These are phyloP conservation scores for Augochlorella aurata DNA, from an alignment of 2,888 invertebrate species.

Conservation along the genomic window DNA sequence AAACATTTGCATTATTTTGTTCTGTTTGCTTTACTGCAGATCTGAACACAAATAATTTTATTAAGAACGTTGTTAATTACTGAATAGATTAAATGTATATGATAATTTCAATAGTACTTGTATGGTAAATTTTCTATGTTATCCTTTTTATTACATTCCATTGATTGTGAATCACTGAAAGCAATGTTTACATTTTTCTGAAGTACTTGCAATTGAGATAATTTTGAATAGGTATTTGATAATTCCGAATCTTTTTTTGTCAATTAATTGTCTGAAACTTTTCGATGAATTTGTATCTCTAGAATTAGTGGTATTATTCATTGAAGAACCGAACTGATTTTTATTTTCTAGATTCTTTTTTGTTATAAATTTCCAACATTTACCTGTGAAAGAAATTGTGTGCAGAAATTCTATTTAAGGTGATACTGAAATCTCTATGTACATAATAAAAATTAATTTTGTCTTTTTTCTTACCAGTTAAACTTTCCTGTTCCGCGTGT, in stretches of 20 bases:
- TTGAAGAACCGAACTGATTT: constrained; percentile 19
- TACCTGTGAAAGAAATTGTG: constrained; percentile 15
- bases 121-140: constrained; percentile 37
- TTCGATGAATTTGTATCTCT: constrained; percentile 1
- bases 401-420: constrained; percentile 46
- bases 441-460: constrained; percentile 9
- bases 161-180: constrained; percentile 20
- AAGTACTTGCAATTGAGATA: constrained; percentile 18
- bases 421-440: constrained; percentile 55
- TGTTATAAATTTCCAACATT: constrained; percentile 34
- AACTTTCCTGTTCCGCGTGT: constrained; percentile 58
- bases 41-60: constrained; percentile 47
- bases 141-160: constrained; percentile 29
- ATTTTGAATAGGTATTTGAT: constrained; percentile 28
- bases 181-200: constrained; percentile 29
- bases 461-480: constrained; percentile 37
- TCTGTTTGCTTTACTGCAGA: constrained; percentile 35
- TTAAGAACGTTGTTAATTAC: constrained; percentile 32
- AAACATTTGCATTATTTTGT: constrained; percentile 45
- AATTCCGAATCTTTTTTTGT: constrained; percentile 11
- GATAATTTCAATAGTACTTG: constrained; percentile 41
- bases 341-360: constrained; percentile 34
- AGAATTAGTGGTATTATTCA: background rate
- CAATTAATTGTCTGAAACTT: constrained; percentile 9
- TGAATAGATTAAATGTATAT: constrained; percentile 27